Conservation (phyloP, 2,797 vertebrate genomes). For the Helostoma temminkii region DNA sequence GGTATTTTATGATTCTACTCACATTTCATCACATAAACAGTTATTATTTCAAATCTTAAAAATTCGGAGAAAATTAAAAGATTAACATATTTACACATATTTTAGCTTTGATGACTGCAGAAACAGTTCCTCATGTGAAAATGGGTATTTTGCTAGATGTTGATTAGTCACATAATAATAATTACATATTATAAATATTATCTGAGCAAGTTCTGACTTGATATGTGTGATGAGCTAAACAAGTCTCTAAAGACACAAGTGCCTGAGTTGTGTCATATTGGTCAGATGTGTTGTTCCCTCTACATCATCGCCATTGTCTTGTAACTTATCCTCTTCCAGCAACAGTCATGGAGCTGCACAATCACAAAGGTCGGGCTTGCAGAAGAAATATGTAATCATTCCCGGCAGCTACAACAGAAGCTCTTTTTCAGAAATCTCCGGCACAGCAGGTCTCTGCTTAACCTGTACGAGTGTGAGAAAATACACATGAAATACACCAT, state of each 20-base stretch:
- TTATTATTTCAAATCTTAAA: no score
- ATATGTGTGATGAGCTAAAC: background rate
- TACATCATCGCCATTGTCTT: slow-evolving; percentile 18
- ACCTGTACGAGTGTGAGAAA: slow-evolving; percentile 56
- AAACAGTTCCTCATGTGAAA: background rate
- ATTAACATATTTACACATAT: no score
- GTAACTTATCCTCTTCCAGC: slow-evolving; percentile 12
- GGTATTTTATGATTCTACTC: slow-evolving; percentile 10
- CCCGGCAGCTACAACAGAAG: slow-evolving; percentile 46
- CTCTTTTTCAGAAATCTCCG: slow-evolving; percentile 56
- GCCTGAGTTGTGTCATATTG: background rate
- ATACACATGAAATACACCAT: slow-evolving; percentile 54
- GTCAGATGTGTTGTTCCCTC: slow-evolving; percentile 3
- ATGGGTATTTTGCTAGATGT: background rate
- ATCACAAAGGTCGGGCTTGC: slow-evolving; percentile 23
- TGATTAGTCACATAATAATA: background rate
- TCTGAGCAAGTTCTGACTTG: background rate
- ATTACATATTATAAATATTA: background rate
- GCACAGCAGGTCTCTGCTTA: slow-evolving; percentile 47
- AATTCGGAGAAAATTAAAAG: no score
- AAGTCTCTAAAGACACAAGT: background rate
- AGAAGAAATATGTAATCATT: slow-evolving; percentile 43
- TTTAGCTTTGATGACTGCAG: background rate
- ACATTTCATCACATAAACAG: background rate
- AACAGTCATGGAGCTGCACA: slow-evolving; percentile 19